A percentile compares a stretch with the other conserved stretches of the same genome.
Evolutionary conservation across 2,113 vertebrate genomes (phyloP).

Genomic region (Hyperopisus bebe): DNA sequence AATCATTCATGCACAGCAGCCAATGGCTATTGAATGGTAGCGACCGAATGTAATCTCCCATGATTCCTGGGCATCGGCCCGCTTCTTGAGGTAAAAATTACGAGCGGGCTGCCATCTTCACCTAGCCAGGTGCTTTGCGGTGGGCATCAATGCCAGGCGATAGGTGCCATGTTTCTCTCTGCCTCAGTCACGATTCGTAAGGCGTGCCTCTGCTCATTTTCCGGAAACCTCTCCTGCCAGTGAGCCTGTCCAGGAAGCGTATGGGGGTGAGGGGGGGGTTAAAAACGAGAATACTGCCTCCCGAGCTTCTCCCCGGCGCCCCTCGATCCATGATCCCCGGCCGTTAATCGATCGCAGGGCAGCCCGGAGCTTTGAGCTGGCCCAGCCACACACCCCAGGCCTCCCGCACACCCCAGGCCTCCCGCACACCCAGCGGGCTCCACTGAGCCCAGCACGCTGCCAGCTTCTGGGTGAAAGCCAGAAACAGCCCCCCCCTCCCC

Average conservation of each 20-base stretch:
- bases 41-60: constrained; percentile 66
- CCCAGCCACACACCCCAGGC: neutral
- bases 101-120: too few species aligned
- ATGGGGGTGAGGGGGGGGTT: too few species aligned
- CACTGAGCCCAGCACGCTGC: constrained; percentile 48
- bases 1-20: constrained; percentile 46
- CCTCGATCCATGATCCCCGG: constrained; percentile 28
- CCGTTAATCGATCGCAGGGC: constrained; percentile 45
- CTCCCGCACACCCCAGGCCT: constrained; percentile 23
- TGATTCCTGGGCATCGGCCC: constrained; percentile 51
- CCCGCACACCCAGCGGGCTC: constrained; percentile 27
- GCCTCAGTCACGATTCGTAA: neutral
- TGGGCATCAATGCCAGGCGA: constrained; percentile 43
- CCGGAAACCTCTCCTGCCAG: neutral
- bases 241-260: neutral
- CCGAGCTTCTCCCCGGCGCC: constrained; percentile 17
- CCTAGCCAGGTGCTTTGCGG: constrained; percentile 46
- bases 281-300: neutral
- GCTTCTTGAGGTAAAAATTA: constrained; percentile 38
- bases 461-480: constrained; percentile 52
- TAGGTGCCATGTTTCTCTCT: constrained; percentile 39
- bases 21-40: constrained; percentile 58
- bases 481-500: constrained; percentile 31
- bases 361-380: constrained; percentile 35
- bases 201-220: too few species aligned